These are phyloP conservation scores for Melanocharis versteri DNA, from an alignment of 2,113 vertebrate genomes.

Conservation along the genomic window DNA sequence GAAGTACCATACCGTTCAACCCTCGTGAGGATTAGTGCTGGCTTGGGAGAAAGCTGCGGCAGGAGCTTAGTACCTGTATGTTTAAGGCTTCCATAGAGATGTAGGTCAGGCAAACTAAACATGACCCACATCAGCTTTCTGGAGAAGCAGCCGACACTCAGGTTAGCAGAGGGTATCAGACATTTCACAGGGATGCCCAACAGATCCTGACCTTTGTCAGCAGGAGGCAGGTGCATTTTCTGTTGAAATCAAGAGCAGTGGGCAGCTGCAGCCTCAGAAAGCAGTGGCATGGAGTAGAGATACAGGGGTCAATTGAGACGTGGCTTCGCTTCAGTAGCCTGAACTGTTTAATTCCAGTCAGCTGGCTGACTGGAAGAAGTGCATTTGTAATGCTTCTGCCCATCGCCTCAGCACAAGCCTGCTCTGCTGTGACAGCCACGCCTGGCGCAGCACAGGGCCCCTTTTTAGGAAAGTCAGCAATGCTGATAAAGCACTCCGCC, in stretches of 20 bases:
- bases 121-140: neutral
- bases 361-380: conserved; percentile 9
- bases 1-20: neutral
- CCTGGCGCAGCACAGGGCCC: neutral
- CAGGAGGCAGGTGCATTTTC: neutral
- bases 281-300: neutral
- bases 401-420: neutral
- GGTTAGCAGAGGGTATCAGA: neutral
- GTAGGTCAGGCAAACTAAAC: neutral
- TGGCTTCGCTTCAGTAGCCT: neutral
- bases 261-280: neutral
- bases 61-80: neutral
- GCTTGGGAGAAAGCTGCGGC: neutral
- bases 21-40: neutral
- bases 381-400: neutral
- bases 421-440: neutral
- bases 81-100: neutral
- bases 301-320: neutral
- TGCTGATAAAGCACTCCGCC: conserved; percentile 6
- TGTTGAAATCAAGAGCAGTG: neutral
- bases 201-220: neutral
- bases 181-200: neutral
- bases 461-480: conserved; percentile 7
- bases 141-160: neutral
- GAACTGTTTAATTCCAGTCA: conserved; percentile 23